Percentiles rank a stretch among this genome's conserved stretches.
phyloP scores from a whole-genome alignment of 2,888 invertebrate genomes.

The Caenorhabditis doughertyi region DNA sequence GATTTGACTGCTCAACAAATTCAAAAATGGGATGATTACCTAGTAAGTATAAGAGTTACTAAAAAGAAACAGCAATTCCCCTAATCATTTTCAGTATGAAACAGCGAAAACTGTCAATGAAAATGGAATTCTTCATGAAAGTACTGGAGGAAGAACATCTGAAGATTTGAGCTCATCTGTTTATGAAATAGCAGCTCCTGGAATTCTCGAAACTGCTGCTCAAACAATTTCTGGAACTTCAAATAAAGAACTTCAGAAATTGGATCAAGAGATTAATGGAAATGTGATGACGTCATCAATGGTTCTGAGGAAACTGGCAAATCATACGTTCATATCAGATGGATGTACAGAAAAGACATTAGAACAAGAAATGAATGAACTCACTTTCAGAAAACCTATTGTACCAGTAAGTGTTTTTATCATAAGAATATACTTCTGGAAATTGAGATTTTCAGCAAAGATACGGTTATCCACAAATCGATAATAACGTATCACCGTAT shows the following conservation, averaged over 20 bases:
- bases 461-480: slow-evolving; percentile 76
- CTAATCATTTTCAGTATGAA: slow-evolving; percentile 64
- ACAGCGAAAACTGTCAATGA: slow-evolving; percentile 61
- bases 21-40: slow-evolving; percentile 77
- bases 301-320: slow-evolving; percentile 63
- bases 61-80: too few species aligned
- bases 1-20: slow-evolving; percentile 75
- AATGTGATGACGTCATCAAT: slow-evolving; percentile 73
- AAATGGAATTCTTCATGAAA: slow-evolving; percentile 46
- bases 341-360: slow-evolving; percentile 69
- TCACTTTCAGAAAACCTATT: slow-evolving; percentile 71
- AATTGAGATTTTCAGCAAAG: slow-evolving; percentile 53
- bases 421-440: neutral
- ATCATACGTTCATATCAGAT: slow-evolving; percentile 47
- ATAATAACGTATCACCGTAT: slow-evolving; percentile 51
- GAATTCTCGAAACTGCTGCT: slow-evolving; percentile 72
- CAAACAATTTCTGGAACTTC: slow-evolving; percentile 71
- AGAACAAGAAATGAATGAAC: slow-evolving; percentile 74
- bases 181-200: slow-evolving; percentile 75
- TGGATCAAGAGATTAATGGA: slow-evolving; percentile 73
- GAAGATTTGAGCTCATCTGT: slow-evolving; percentile 63
- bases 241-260: slow-evolving; percentile 68
- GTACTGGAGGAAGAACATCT: slow-evolving; percentile 45
- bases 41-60: slow-evolving; percentile 71
- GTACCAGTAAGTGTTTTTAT: slow-evolving; percentile 43